Base-by-base conservation (phyloP, 2,888 invertebrate species). In the Dorcus parallelipipedus region DNA sequence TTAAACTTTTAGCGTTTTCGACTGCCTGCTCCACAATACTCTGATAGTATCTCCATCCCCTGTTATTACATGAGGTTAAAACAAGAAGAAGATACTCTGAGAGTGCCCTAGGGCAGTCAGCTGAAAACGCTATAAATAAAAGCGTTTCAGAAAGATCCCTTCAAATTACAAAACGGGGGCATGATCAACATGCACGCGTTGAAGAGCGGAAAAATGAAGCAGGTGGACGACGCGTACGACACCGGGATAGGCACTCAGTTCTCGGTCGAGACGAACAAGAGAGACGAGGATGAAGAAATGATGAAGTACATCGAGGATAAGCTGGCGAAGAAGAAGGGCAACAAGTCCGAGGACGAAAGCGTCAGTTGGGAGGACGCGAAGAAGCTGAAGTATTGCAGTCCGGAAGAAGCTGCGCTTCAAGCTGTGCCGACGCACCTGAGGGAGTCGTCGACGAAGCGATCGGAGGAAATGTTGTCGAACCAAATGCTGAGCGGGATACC, bases 401-500 rank as follows among this genome's bases (percentile, higher is more conserved):
- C 94, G 0, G 95, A 95, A 78, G 95, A 95, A 79, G 94, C 94
- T 20, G 95, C 95, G 0, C 78, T 97, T 47, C 87, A 90, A 66
- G 91, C 95, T 2, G 84, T 97, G 10, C 97, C 97, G 1, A 67
- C 66, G 49, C 71, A 72, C 66, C 65, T 70, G 53, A 82, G 95
- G 59, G 87, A 91, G 58, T 92, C 94, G 1, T 91, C 93, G 0
- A 86, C 91, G 0, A 91, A 93, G 69, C 84, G 91, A 73, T 96
- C 94, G 2, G 98, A 99, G 78, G 99, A 99, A 81, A 97, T 99
- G 95, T 85, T 99, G 70, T 98, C 98, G 3, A 97, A 98, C 84
- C 98, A 99, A 83, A 99, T 99, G 99, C 82, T 99, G 3, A 97
- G 95, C 73, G 99, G 99, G 40, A 99, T 99, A 66, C 99, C 99